Percentiles rank a stretch among this genome's conserved stretches.
phyloP scores from a whole-genome alignment of 23 tunicate species.

The Corella eumyota region DNA sequence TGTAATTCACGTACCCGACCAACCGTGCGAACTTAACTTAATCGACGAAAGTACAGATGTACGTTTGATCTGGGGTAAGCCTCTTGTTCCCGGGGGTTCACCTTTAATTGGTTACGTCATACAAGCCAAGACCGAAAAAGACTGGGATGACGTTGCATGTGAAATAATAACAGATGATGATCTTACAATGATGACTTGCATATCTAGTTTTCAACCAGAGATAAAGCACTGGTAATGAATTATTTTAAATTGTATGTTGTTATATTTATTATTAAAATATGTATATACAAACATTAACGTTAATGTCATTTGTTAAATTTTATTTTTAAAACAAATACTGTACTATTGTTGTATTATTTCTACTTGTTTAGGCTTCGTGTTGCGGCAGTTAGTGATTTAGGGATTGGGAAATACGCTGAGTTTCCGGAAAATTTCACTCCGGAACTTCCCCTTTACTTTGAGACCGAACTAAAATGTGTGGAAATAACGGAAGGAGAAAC shows the following conservation, averaged over 20 bases:
- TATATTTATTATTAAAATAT: too few species aligned
- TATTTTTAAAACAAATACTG: too few species aligned
- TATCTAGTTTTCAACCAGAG: too few species aligned
- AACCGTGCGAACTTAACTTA: neutral
- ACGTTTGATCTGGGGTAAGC: conserved; percentile 14
- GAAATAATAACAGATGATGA: neutral
- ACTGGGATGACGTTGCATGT: conserved; percentile 3
- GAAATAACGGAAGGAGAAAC: conserved; percentile 18
- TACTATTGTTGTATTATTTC: too few species aligned
- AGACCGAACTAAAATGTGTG: conserved; percentile 6
- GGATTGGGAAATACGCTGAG: conserved; percentile 6
- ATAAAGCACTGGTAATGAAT: too few species aligned
- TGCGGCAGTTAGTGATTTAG: conserved; percentile 21
- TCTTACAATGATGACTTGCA: too few species aligned
- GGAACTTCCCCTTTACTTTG: conserved; percentile 10
- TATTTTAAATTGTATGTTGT: too few species aligned
- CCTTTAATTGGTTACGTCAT: conserved; percentile 11
- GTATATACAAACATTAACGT: too few species aligned
- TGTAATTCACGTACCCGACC: conserved; percentile 13
- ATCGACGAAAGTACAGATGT: neutral
- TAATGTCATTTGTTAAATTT: too few species aligned
- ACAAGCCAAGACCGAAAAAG: conserved; percentile 3
- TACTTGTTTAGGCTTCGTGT: conserved; percentile 17
- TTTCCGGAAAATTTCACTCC: conserved; percentile 9
- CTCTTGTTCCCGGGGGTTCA: conserved; percentile 10